Evolutionary conservation across 2,888 invertebrate species (phyloP).

Genomic region (Mimumesa dahlbomi): DNA sequence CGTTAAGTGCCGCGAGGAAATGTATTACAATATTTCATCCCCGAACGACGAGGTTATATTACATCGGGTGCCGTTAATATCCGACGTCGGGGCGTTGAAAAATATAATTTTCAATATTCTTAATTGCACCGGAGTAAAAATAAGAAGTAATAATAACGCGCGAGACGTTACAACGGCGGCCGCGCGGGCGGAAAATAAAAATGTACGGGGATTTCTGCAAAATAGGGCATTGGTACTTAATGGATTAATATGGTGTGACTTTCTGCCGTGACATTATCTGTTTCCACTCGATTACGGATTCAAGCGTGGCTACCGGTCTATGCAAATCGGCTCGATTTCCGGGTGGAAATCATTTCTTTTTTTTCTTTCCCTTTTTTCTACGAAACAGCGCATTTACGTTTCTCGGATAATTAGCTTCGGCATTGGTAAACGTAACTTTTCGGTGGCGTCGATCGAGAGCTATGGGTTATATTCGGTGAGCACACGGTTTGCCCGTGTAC

Average conservation of each 20-base stretch:
- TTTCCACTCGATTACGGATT: conserved; percentile 45
- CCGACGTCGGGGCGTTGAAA: neutral
- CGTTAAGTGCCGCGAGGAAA: too few species aligned
- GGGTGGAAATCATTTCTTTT: neutral
- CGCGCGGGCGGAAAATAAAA: too few species aligned
- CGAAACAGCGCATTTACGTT: neutral
- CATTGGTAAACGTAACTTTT: conserved; percentile 13
- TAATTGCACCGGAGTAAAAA: too few species aligned
- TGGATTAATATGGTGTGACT: conserved; percentile 52
- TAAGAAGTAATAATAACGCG: too few species aligned
- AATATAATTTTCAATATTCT: too few species aligned
- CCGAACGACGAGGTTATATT: neutral
- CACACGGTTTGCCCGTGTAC: neutral
- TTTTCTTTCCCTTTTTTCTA: neutral
- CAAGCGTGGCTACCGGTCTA: conserved; percentile 24
- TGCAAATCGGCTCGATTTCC: conserved; percentile 34
- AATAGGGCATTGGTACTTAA: conserved; percentile 36
- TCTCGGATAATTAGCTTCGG: conserved; percentile 14
- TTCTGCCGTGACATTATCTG: conserved; percentile 40
- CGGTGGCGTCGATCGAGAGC: neutral
- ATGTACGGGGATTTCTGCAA: too few species aligned
- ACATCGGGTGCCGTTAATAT: neutral
- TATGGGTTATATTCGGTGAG: neutral
- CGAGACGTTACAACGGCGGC: too few species aligned
- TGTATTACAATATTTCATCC: neutral